These are phyloP conservation scores for Trichopria drosophilae DNA, from an alignment of 2,888 invertebrate genomes.

Conservation along the genomic window DNA sequence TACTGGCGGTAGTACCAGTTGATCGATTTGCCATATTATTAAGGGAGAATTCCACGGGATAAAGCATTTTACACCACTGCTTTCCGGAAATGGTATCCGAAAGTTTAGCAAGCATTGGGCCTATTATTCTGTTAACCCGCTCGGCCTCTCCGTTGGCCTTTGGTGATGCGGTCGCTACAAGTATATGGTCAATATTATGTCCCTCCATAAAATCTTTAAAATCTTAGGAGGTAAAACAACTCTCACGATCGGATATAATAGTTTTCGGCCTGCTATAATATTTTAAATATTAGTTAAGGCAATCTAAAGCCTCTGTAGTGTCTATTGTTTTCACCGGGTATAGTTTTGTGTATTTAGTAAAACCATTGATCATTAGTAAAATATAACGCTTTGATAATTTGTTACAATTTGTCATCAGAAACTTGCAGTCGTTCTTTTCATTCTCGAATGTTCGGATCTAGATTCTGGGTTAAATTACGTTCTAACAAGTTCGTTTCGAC, in stretches of 20 bases:
- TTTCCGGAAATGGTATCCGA: neutral
- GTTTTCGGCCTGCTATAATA: neutral
- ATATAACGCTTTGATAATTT: neutral
- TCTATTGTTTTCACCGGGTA: neutral
- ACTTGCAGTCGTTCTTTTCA: too few relatives aligned
- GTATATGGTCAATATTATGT: too few relatives aligned
- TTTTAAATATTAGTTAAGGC: neutral
- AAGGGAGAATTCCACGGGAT: too few relatives aligned
- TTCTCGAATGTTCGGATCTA: conserved; percentile 1
- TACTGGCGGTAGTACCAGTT: too few relatives aligned
- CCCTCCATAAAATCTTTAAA: neutral
- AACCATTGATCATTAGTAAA: neutral
- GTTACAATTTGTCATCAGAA: neutral
- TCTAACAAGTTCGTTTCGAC: conserved; percentile 16
- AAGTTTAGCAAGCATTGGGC: neutral
- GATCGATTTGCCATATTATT: too few relatives aligned
- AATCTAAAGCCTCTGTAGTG: neutral
- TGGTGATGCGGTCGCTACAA: neutral
- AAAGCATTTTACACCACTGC: neutral
- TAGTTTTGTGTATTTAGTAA: neutral
- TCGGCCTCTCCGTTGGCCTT: too few relatives aligned
- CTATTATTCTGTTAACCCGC: neutral
- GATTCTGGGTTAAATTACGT: conserved; percentile 11
- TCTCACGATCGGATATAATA: neutral
- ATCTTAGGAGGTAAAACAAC: neutral